Base-by-base conservation (phyloP, 1,140 invertebrate species). In the Drosophila tropicalis region DNA sequence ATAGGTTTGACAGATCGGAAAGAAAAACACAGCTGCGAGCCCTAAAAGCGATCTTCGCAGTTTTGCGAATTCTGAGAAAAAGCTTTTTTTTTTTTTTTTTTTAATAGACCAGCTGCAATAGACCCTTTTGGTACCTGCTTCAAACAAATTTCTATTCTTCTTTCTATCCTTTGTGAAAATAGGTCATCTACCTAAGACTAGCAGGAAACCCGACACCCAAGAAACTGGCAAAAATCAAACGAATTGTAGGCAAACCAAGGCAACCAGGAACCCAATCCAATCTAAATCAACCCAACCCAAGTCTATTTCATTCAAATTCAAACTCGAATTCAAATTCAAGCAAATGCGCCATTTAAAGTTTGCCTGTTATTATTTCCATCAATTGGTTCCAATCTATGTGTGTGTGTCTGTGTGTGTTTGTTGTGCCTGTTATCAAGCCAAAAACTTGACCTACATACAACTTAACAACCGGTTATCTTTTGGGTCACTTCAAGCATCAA, bases 401-500 rank as follows among this genome's bases (percentile, higher is more conserved):
- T 32, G 40, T 58, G 39, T 25, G 55, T 66, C 9, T 29, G 7
- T 62, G 56, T 12, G 12, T 44, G 63, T 13, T 9, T 36, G 40
- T 17, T 25, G 15, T 39, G 67, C 78, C 34, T 78, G 71, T 87
- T 79, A 86, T 87, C 84, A 87, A 73, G 65, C 39, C 54, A 62
- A 87, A 87, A 89, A 89, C 76, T 87, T 89, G 83, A 87, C 83
- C 83, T 70, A 87, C 70, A 74, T 87, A 73, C 68, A 54, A 69
- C 71, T 70, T 72, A 69, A 76, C 69, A 89, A 87, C 83, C 84
- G 79, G 83, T 87, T 86, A 51, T 51, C 44, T 51, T 29, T 51
- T 51, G 44, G 44, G 17, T 51, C 44, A 51, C 17, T 51, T 47
- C 9, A 19, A 22, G 17, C 44, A 51, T 51, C 17, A 6, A 19